phyloP scores from a whole-genome alignment of 2,113 vertebrate genomes.

The Theristicus caerulescens region DNA sequence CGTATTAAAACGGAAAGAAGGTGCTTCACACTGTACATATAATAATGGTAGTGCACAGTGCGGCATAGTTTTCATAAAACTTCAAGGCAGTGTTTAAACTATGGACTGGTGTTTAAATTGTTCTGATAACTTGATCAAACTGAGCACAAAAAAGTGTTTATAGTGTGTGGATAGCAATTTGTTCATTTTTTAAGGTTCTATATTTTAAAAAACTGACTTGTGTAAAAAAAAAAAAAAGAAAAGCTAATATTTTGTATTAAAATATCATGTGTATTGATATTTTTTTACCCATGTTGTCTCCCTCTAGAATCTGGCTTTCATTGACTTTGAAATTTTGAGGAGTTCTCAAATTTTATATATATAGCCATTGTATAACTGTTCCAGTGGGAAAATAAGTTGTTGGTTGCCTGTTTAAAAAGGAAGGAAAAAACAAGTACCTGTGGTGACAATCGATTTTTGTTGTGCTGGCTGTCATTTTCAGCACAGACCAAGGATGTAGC shows the following conservation, averaged over 20 bases:
- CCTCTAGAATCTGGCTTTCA: constrained; percentile 64
- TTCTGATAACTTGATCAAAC: constrained; percentile 68
- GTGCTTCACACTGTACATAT: constrained; percentile 48
- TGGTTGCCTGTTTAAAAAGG: neutral
- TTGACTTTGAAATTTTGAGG: constrained; percentile 32
- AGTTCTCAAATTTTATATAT: constrained; percentile 25
- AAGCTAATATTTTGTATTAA: constrained; percentile 74
- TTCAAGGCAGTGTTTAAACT: constrained; percentile 61
- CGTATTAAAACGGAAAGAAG: constrained; percentile 33
- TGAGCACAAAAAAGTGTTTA: constrained; percentile 76
- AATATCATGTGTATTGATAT: constrained; percentile 70
- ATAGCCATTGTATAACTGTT: neutral
- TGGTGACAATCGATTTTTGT: neutral
- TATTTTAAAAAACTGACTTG: constrained; percentile 71
- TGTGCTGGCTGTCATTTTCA: neutral
- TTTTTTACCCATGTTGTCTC: constrained; percentile 71
- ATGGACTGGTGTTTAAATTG: constrained; percentile 67
- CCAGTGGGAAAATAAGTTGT: neutral
- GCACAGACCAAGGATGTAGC: neutral
- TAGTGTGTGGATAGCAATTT: constrained; percentile 72
- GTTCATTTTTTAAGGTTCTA: constrained; percentile 70
- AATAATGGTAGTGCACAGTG: constrained; percentile 4
- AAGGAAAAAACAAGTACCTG: neutral
- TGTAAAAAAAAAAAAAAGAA: constrained; percentile 64
- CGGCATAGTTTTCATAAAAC: constrained; percentile 32